Percentiles rank a stretch among this genome's conserved stretches.
These are phyloP conservation scores for Trichacis sp. DNA, from an alignment of 2,888 invertebrate genomes.

Conservation along the genomic window DNA sequence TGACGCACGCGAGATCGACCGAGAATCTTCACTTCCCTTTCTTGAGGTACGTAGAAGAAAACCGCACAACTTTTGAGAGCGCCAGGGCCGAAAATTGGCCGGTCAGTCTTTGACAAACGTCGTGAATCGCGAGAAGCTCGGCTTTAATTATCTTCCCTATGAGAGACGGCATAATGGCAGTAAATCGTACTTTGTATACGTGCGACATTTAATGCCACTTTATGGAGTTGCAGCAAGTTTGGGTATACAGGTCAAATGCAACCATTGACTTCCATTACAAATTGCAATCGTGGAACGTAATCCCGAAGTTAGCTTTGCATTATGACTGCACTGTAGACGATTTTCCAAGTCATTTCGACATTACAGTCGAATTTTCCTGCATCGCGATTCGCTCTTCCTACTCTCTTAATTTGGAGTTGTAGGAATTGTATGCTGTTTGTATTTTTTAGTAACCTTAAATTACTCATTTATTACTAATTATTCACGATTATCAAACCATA, in stretches of 20 bases:
- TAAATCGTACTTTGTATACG: conserved; percentile 14
- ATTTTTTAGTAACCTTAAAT: too few relatives aligned
- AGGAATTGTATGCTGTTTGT: too few relatives aligned
- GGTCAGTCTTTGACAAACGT: too few relatives aligned
- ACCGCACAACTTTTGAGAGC: too few relatives aligned
- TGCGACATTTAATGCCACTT: conserved; percentile 18
- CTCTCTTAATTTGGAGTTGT: too few relatives aligned
- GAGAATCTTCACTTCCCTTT: conserved; percentile 61
- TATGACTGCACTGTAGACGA: background rate
- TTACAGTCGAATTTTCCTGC: too few relatives aligned
- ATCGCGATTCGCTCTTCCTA: too few relatives aligned
- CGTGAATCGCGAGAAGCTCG: too few relatives aligned
- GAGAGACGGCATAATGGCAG: conserved; percentile 6
- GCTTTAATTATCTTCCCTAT: conserved; percentile 5
- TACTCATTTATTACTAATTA: too few relatives aligned
- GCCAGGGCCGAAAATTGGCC: too few relatives aligned
- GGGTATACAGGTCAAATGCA: conserved; percentile 27
- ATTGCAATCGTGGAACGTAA: conserved; percentile 32
- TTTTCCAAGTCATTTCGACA: too few relatives aligned
- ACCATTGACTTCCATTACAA: conserved; percentile 33
- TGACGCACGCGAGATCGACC: conserved; percentile 65
- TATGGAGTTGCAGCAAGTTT: conserved; percentile 29
- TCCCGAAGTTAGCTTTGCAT: conserved; percentile 17
- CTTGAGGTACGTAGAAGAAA: conserved; percentile 60
- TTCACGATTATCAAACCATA: too few relatives aligned